phyloP scores from a whole-genome alignment of 1,140 invertebrate species.

The Trachymyrmex cornetzi region DNA sequence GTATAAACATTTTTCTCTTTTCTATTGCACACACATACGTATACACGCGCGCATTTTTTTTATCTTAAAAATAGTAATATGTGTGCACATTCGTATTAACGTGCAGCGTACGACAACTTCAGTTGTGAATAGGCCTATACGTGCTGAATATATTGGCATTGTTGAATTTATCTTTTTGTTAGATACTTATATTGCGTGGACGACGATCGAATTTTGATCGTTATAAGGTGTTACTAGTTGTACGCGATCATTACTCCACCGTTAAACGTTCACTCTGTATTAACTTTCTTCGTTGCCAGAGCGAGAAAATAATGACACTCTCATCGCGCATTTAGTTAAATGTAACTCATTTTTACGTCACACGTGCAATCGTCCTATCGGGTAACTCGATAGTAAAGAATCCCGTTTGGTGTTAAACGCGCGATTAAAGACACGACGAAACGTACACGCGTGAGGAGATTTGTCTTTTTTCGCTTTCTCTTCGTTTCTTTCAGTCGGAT shows the following conservation, averaged over 20 bases:
- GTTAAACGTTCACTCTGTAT: constrained; percentile 22
- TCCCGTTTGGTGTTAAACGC: constrained; percentile 15
- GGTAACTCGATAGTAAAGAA: not conserved
- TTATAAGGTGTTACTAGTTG: constrained; percentile 49
- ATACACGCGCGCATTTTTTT: not conserved
- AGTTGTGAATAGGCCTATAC: constrained; percentile 27
- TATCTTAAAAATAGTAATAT: constrained; percentile 5
- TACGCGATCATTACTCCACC: constrained; percentile 27
- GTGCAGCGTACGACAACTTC: not conserved
- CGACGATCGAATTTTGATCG: constrained; percentile 11
- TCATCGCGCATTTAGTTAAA: constrained; percentile 34
- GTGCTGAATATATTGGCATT: constrained; percentile 39
- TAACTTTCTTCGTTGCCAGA: constrained; percentile 24
- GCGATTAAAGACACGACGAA: not conserved
- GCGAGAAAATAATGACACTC: constrained; percentile 17
- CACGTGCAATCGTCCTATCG: constrained; percentile 2
- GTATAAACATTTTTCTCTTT: not conserved
- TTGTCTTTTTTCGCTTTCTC: constrained; percentile 9
- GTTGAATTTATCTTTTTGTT: constrained; percentile 58
- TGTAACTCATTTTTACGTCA: constrained; percentile 4
- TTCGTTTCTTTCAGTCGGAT: constrained; percentile 24
- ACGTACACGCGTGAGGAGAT: not conserved
- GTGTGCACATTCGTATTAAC: not conserved
- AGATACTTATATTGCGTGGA: constrained; percentile 41
- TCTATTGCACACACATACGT: not conserved